A percentile compares a stretch with the other conserved stretches of the same genome.
Conservation (phyloP, 2,113 vertebrate species). For the Ia io region DNA sequence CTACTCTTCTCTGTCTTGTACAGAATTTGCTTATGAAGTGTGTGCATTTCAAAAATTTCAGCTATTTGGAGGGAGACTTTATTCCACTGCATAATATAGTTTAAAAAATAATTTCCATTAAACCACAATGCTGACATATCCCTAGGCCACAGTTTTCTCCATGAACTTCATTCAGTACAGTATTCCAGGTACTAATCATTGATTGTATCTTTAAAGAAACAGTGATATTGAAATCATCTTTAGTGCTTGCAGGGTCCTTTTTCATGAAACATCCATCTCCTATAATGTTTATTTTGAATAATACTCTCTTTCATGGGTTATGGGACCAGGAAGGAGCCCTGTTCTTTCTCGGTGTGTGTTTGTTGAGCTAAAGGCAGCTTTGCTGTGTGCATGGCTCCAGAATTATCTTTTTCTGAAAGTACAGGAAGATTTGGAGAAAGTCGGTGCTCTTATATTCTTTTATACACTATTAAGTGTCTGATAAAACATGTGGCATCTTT, state of each 20-base stretch:
- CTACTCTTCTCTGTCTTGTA: neutral
- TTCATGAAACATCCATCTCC: neutral
- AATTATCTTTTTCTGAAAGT: neutral
- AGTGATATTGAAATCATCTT: neutral
- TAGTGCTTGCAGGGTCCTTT: neutral
- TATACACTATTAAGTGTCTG: neutral
- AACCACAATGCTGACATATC: neutral
- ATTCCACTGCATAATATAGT: neutral
- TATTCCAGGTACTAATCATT: slow-evolving; percentile 23
- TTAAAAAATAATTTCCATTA: slow-evolving; percentile 40
- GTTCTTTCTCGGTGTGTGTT: neutral
- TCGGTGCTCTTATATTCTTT: neutral
- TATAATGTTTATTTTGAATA: slow-evolving; percentile 25
- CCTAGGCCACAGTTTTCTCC: neutral
- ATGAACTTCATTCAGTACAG: neutral
- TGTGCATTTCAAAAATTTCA: slow-evolving; percentile 18
- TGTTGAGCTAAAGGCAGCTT: neutral
- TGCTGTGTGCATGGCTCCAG: neutral
- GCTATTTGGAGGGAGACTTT: slow-evolving; percentile 9
- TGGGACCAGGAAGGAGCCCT: neutral
- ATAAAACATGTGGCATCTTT: neutral
- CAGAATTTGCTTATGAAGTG: slow-evolving; percentile 26
- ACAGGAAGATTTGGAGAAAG: neutral
- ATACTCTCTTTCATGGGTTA: neutral
- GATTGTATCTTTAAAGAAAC: slow-evolving; percentile 31